Evolutionary conservation across 2,113 vertebrate species (phyloP).

Genomic region (Leucosticte australis): DNA sequence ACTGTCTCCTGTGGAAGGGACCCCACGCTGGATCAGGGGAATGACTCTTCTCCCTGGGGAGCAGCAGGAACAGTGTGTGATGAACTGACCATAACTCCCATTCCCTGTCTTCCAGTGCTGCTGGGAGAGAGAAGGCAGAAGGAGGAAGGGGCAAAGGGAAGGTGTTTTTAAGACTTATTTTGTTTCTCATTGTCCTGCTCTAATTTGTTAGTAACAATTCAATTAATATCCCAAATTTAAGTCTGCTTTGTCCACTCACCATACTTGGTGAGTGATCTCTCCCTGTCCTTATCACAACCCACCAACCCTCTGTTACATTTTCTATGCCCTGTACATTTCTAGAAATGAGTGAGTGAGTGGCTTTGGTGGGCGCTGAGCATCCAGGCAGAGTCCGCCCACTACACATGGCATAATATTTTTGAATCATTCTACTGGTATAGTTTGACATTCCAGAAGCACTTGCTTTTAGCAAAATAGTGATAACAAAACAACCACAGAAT

Average conservation of each 20-base stretch:
- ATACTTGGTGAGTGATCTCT: background rate
- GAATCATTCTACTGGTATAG: background rate
- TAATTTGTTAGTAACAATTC: background rate
- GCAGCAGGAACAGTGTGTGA: accelerated
- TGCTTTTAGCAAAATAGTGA: background rate
- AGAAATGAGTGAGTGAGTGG: background rate
- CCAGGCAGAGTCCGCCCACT: accelerated
- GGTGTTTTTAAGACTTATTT: background rate
- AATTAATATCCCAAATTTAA: background rate
- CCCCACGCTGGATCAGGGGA: accelerated
- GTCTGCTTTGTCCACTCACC: background rate
- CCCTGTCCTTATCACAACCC: background rate
- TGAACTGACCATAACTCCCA: background rate
- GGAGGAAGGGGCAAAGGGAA: background rate
- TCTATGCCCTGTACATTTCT: background rate
- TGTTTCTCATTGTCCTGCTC: background rate
- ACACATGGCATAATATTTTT: background rate
- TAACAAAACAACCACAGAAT: background rate
- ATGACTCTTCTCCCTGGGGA: accelerated
- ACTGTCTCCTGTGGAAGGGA: background rate
- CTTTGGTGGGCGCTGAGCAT: background rate
- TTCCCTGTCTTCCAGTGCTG: background rate
- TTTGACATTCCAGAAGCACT: background rate
- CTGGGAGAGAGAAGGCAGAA: background rate
- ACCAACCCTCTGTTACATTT: background rate